phyloP scores from a whole-genome alignment of 2,888 invertebrate species.

The Sarcophaga carnaria region DNA sequence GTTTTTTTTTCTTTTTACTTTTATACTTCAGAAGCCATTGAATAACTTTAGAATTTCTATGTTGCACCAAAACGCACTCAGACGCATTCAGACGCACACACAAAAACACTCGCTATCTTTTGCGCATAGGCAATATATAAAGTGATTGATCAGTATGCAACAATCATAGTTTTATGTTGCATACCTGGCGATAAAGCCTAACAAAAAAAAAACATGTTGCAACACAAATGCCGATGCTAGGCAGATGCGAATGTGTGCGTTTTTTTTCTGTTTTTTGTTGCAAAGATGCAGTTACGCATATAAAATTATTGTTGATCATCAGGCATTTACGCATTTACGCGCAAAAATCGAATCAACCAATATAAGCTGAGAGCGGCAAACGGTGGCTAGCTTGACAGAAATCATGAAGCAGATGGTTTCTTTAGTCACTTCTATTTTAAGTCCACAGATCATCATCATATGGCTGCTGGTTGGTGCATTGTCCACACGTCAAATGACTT shows the following conservation, averaged over 20 bases:
- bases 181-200: slow-evolving; percentile 48
- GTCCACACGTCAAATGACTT: slow-evolving; percentile 70
- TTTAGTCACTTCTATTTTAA: not conserved
- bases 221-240: slow-evolving; percentile 56
- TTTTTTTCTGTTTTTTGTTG: slow-evolving; percentile 55
- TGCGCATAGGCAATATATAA: slow-evolving; percentile 63
- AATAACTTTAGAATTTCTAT: slow-evolving; percentile 65
- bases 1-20: not conserved
- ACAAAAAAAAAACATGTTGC: slow-evolving; percentile 71
- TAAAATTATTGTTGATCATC: slow-evolving; percentile 67
- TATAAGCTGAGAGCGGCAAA: not conserved
- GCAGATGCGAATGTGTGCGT: slow-evolving; percentile 19
- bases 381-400: slow-evolving; percentile 26
- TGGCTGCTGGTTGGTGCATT: slow-evolving; percentile 59
- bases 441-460: slow-evolving; percentile 18
- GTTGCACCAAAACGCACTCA: slow-evolving; percentile 13
- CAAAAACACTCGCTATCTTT: slow-evolving; percentile 8
- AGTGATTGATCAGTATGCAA: slow-evolving; percentile 79
- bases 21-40: slow-evolving; percentile 34
- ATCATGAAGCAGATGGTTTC: slow-evolving; percentile 56
- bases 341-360: not conserved
- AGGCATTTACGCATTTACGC: slow-evolving; percentile 45
- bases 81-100: not conserved
- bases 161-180: slow-evolving; percentile 73
- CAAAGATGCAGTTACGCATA: slow-evolving; percentile 73